phyloP scores from a whole-genome alignment of 2,888 invertebrate species.

The Odontomyia ornata region DNA sequence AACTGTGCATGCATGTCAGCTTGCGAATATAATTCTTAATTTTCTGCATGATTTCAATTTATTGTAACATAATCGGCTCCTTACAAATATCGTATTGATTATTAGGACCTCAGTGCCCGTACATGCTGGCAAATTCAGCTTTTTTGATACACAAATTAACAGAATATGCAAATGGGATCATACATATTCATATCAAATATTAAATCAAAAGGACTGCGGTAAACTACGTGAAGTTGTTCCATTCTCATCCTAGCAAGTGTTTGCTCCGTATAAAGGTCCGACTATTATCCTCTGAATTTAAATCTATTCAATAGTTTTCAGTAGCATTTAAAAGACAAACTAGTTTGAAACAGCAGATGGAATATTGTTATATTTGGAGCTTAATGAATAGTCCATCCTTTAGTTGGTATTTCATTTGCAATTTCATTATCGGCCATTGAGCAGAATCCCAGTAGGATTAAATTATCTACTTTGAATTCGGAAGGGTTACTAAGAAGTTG shows the following conservation, averaged over 20 bases:
- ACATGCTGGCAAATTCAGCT: neutral
- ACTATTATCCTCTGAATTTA: constrained; percentile 12
- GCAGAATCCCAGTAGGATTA: constrained; percentile 24
- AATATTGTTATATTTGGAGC: constrained; percentile 12
- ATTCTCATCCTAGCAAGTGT: constrained; percentile 17
- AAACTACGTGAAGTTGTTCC: constrained; percentile 47
- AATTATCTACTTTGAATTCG: constrained; percentile 9
- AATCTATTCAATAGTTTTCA: constrained; percentile 26
- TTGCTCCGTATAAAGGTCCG: constrained; percentile 6
- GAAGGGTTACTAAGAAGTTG: neutral
- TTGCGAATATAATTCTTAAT: no score
- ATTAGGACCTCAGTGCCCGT: neutral
- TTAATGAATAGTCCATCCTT: constrained; percentile 33
- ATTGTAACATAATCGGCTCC: no score
- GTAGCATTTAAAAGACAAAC: neutral
- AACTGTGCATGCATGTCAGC: no score
- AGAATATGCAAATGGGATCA: no score
- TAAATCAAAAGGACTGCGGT: constrained; percentile 16
- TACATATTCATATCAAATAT: neutral
- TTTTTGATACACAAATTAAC: no score
- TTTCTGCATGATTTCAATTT: no score
- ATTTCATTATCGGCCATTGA: constrained; percentile 2
- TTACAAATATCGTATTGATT: neutral
- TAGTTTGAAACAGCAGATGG: neutral
- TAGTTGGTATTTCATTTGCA: constrained; percentile 11